Percentiles rank a stretch among this genome's conserved stretches.
Evolutionary conservation across 1,140 invertebrate species (phyloP).

Genomic region (Scaptomyza graminum): DNA sequence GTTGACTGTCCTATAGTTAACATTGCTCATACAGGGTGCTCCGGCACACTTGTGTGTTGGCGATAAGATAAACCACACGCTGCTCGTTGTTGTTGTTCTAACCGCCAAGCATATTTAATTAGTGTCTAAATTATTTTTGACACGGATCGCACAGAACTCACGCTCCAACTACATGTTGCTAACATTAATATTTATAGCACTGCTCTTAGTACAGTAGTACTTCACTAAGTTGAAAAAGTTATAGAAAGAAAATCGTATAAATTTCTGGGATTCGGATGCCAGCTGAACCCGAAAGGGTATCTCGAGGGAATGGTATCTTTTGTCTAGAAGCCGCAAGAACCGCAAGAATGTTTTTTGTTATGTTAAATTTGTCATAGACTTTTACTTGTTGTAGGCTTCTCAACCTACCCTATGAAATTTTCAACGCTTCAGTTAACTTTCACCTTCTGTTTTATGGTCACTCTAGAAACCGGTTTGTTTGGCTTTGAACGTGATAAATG

Average conservation of each 20-base stretch:
- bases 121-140: conserved; percentile 27
- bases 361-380: not conserved
- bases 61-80: conserved; percentile 67
- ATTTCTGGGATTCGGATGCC: no score
- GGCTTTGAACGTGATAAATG: conserved; percentile 15
- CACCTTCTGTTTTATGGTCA: conserved; percentile 62
- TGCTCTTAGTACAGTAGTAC: conserved; percentile 38
- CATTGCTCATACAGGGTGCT: conserved; percentile 73
- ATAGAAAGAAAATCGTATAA: no score
- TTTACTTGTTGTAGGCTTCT: conserved; percentile 7
- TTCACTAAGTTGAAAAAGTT: no score
- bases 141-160: conserved; percentile 33
- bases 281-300: no score
- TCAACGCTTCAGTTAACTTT: conserved; percentile 47
- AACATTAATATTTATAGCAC: conserved; percentile 13
- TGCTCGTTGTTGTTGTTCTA: conserved; percentile 8
- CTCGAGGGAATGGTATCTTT: no score
- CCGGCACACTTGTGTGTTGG: not conserved
- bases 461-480: conserved; percentile 33
- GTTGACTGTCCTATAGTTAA: conserved; percentile 72
- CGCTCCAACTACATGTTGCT: conserved; percentile 47
- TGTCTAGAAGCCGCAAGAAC: no score
- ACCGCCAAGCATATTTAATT: conserved; percentile 45
- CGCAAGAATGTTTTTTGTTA: no score
- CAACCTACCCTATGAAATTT: conserved; percentile 57